Conservation (phyloP, 2,888 invertebrate genomes). For the Drosophila nr. fundita region DNA sequence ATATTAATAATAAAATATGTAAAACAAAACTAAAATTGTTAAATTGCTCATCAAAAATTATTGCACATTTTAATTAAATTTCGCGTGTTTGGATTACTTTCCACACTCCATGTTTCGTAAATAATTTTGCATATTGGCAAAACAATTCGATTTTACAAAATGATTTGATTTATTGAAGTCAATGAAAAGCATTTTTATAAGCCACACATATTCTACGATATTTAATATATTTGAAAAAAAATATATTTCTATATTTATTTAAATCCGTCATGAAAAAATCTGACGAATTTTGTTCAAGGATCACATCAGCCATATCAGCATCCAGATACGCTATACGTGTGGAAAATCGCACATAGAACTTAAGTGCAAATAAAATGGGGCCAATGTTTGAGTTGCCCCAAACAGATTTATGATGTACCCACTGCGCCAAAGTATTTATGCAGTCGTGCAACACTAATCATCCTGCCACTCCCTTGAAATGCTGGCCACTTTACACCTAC, state of each 20-base stretch:
- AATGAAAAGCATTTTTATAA: neutral
- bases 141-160: neutral
- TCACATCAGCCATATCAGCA: neutral
- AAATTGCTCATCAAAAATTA: neutral
- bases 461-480: neutral
- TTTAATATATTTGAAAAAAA: neutral
- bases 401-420: slow-evolving; percentile 64
- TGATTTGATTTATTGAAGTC: neutral
- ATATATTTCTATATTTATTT: neutral
- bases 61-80: neutral
- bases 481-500: slow-evolving; percentile 57
- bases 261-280: neutral
- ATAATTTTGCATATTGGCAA: neutral
- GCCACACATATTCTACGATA: neutral
- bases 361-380: slow-evolving; percentile 39
- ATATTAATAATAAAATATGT: neutral
- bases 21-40: neutral
- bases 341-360: slow-evolving; percentile 41
- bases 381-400: slow-evolving; percentile 55
- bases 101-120: neutral
- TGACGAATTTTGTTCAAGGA: neutral
- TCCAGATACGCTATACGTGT: neutral
- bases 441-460: slow-evolving; percentile 24
- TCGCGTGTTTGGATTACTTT: neutral
- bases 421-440: slow-evolving; percentile 59